Percentiles rank a stretch among this genome's conserved stretches.
phyloP scores from a whole-genome alignment of 2,797 vertebrate genomes.

The Artibeus jamaicensis region DNA sequence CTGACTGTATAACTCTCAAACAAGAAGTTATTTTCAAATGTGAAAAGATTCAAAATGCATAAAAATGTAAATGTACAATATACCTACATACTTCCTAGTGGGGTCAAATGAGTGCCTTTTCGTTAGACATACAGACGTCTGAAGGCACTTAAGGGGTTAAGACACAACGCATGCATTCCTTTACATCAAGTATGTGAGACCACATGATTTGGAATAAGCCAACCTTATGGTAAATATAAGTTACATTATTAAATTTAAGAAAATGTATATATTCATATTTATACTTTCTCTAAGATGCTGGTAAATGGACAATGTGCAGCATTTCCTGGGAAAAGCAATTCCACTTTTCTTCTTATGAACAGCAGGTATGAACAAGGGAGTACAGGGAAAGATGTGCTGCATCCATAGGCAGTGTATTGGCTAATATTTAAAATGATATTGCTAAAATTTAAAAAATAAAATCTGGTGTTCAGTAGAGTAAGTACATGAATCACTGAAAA shows the following conservation, averaged over 20 bases:
- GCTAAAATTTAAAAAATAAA: conserved; percentile 84
- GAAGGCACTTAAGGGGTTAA: conserved; percentile 89
- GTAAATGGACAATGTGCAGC: conserved; percentile 85
- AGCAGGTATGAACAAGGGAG: conserved; percentile 78
- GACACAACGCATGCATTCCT: conserved; percentile 86
- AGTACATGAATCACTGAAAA: conserved; percentile 82
- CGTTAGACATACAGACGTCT: conserved; percentile 83
- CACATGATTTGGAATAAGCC: conserved; percentile 84
- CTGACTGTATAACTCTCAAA: conserved; percentile 79
- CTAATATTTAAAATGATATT: conserved; percentile 84
- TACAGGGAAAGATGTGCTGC: conserved; percentile 82
- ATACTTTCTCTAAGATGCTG: conserved; percentile 83
- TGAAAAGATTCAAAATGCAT: conserved; percentile 79
- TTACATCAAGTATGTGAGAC: conserved; percentile 82
- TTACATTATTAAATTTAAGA: conserved; percentile 78
- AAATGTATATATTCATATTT: conserved; percentile 79
- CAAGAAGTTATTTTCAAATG: conserved; percentile 77
- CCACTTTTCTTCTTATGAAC: conserved; percentile 79
- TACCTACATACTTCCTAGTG: conserved; percentile 81
- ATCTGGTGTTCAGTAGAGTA: conserved; percentile 80
- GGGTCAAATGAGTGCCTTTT: conserved; percentile 84
- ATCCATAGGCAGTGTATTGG: conserved; percentile 86
- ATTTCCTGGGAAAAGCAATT: conserved; percentile 81
- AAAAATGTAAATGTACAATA: conserved; percentile 81
- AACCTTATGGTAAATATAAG: conserved; percentile 81